Conservation (phyloP, 2,888 invertebrate genomes). For the Uropetala carovei region DNA sequence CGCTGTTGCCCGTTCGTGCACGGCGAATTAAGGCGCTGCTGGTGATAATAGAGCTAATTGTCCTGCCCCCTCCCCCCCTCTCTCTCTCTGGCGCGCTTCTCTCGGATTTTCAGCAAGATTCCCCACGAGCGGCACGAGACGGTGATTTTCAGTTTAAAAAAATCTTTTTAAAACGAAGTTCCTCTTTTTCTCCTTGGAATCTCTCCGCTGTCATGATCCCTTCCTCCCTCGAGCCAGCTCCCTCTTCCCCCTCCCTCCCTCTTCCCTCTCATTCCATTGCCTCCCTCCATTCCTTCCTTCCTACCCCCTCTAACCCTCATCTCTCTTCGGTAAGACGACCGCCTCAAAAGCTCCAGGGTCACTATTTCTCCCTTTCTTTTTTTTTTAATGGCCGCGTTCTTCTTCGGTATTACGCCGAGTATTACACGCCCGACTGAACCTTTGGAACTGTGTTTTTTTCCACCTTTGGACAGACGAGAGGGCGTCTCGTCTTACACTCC, state of each 20-base stretch:
- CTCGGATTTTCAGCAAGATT: background rate
- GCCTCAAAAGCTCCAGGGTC: background rate
- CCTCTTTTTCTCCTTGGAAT: too few relatives aligned
- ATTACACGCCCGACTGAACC: constrained; percentile 43
- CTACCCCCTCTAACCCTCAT: background rate
- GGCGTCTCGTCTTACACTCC: constrained; percentile 26
- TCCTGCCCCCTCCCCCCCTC: background rate
- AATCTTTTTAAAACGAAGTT: background rate
- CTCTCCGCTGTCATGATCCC: background rate
- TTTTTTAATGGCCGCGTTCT: background rate
- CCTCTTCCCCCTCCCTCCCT: background rate
- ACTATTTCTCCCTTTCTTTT: background rate
- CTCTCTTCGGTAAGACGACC: background rate
- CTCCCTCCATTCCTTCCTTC: background rate
- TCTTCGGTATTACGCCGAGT: constrained; percentile 18
- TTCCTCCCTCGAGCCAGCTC: background rate
- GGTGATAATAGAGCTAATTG: background rate
- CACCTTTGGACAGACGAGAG: background rate
- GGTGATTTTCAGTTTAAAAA: background rate
- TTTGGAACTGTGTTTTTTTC: constrained; percentile 13
- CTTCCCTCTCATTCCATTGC: background rate
- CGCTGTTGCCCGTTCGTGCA: background rate
- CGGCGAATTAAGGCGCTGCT: background rate
- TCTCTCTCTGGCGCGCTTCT: background rate
- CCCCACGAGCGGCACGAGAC: background rate